These are phyloP conservation scores for Palloptera scutellata DNA, from an alignment of 2,888 invertebrate species.

Conservation along the genomic window DNA sequence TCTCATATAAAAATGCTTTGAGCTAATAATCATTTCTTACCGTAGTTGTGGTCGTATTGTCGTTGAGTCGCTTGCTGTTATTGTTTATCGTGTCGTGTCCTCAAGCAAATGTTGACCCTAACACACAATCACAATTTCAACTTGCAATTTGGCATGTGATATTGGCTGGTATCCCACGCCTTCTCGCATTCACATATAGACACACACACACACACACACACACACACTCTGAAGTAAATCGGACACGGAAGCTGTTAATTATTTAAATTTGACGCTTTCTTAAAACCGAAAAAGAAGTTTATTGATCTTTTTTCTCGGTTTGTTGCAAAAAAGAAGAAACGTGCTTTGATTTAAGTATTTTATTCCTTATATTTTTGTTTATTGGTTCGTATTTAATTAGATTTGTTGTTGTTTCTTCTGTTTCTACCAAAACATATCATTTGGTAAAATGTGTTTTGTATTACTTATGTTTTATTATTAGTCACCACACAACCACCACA, in stretches of 20 bases:
- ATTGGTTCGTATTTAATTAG: background rate
- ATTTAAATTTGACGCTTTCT: slow-evolving; percentile 13
- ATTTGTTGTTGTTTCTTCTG: slow-evolving; percentile 12
- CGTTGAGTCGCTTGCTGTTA: too few relatives aligned
- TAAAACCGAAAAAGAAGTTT: slow-evolving; percentile 26
- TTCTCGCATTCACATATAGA: background rate
- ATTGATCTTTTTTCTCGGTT: slow-evolving; percentile 28
- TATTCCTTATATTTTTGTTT: background rate
- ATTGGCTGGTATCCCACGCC: too few relatives aligned
- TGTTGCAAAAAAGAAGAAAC: too few relatives aligned
- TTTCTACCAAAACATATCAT: background rate
- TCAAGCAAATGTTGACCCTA: slow-evolving; percentile 8
- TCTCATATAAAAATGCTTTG: background rate
- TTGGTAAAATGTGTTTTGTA: background rate
- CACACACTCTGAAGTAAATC: background rate
- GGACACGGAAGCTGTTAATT: slow-evolving; percentile 37
- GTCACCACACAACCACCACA: slow-evolving; percentile 17
- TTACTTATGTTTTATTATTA: slow-evolving; percentile 6
- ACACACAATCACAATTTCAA: background rate
- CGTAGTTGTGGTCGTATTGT: too few relatives aligned
- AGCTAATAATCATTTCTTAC: background rate
- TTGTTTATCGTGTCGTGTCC: slow-evolving; percentile 1
- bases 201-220: background rate
- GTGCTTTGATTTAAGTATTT: background rate
- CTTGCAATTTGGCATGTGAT: background rate